These are phyloP conservation scores for Erynnis tages DNA, from an alignment of 2,888 invertebrate species.

Conservation along the genomic window DNA sequence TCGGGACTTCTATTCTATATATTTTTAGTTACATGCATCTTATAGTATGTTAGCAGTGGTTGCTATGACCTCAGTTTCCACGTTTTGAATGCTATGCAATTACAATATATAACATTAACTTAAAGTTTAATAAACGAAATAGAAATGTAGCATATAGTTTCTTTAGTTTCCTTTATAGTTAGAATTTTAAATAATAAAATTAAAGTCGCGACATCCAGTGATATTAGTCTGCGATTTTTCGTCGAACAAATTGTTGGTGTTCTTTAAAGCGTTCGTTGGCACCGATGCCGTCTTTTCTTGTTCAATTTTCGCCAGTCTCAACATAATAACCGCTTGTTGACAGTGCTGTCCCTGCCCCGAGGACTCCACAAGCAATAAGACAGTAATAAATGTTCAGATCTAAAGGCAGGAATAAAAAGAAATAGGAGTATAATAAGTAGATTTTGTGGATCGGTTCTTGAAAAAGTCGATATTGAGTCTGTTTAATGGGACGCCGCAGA, in stretches of 20 bases:
- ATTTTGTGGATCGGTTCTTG: slow-evolving; percentile 70
- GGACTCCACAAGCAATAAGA: slow-evolving; percentile 77
- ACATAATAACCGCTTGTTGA: slow-evolving; percentile 79
- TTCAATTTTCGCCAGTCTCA: slow-evolving; percentile 72
- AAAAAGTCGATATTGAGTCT: slow-evolving; percentile 58
- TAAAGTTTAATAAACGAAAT: too few relatives aligned
- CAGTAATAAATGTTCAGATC: slow-evolving; percentile 78
- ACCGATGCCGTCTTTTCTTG: slow-evolving; percentile 64
- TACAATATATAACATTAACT: too few relatives aligned
- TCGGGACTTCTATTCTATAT: too few relatives aligned
- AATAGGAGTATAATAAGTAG: slow-evolving; percentile 65
- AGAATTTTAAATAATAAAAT: too few relatives aligned
- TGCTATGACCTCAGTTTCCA: too few relatives aligned
- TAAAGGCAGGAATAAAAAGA: slow-evolving; percentile 70
- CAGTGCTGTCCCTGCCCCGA: slow-evolving; percentile 63
- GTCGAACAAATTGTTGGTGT: slow-evolving; percentile 34
- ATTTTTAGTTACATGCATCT: too few relatives aligned
- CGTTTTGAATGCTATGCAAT: too few relatives aligned
- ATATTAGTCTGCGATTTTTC: slow-evolving; percentile 9
- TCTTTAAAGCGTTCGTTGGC: slow-evolving; percentile 38
- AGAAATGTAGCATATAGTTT: too few relatives aligned
- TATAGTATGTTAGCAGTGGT: too few relatives aligned
- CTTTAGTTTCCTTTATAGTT: too few relatives aligned
- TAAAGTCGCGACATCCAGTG: too few relatives aligned
- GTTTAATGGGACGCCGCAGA: slow-evolving; percentile 3